Percentiles rank a stretch among this genome's conserved stretches.
Evolutionary conservation across 2,888 invertebrate genomes (phyloP).

Genomic region (Rotaria sp.): DNA sequence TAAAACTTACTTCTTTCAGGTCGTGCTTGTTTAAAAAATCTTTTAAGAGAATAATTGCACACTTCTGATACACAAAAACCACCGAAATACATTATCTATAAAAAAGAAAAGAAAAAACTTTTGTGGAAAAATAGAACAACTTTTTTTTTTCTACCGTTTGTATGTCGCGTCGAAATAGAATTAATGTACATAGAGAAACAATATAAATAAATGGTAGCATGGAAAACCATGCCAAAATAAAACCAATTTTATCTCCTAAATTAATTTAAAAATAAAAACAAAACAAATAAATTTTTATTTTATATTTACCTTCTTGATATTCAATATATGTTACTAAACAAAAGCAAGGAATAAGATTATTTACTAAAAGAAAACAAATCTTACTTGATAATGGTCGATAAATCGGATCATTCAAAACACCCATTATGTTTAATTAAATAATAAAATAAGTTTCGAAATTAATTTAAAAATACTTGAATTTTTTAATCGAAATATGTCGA

Average conservation of each 20-base stretch:
- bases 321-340: not conserved
- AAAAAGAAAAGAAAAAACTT: slow-evolving; percentile 35
- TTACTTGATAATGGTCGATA: slow-evolving; percentile 21
- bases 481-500: not conserved
- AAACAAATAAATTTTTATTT: not conserved
- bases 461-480: not conserved
- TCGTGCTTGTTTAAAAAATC: slow-evolving; percentile 71
- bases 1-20: slow-evolving; percentile 58
- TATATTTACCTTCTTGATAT: slow-evolving; percentile 7
- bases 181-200: slow-evolving; percentile 73
- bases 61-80: slow-evolving; percentile 72
- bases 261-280: not conserved
- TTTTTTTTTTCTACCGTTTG: slow-evolving; percentile 68
- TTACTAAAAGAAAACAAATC: not conserved
- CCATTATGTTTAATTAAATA: not conserved
- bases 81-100: slow-evolving; percentile 74
- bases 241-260: slow-evolving; percentile 73
- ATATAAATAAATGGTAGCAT: slow-evolving; percentile 74
- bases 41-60: slow-evolving; percentile 72
- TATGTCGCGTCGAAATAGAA: slow-evolving; percentile 78
- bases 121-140: not conserved
- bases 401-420: not conserved
- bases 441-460: not conserved
- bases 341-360: not conserved
- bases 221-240: slow-evolving; percentile 72